A percentile compares a stretch with the other conserved stretches of the same genome.
Conservation (phyloP, 2,888 invertebrate genomes). For the Orchestes rusci region DNA sequence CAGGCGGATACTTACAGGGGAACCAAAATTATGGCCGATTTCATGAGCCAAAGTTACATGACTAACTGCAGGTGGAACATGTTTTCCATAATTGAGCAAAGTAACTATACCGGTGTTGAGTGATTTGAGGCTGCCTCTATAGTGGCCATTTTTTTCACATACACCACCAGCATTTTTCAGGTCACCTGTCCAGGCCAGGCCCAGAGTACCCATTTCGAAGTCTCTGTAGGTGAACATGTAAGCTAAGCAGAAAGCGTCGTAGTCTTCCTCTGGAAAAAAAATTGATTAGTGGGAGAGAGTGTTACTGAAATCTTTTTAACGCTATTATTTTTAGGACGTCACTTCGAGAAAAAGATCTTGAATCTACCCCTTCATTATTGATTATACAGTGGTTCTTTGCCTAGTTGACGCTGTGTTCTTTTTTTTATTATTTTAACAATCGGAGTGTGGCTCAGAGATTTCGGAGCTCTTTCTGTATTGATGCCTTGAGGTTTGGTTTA, state of each 20-base stretch:
- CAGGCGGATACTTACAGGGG: slow-evolving; percentile 79
- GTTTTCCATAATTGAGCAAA: slow-evolving; percentile 93
- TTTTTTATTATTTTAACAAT: too few species aligned
- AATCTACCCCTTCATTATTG: too few species aligned
- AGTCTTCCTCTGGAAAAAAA: slow-evolving; percentile 79
- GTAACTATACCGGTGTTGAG: slow-evolving; percentile 98
- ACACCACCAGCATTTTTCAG: slow-evolving; percentile 95
- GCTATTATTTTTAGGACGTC: too few species aligned
- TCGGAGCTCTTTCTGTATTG: too few species aligned
- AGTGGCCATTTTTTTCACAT: slow-evolving; percentile 96
- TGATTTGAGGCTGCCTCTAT: slow-evolving; percentile 86
- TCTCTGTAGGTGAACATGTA: slow-evolving; percentile 98
- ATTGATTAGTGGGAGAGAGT: too few species aligned
- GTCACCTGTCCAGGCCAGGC: slow-evolving; percentile 97
- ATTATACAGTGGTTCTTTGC: too few species aligned
- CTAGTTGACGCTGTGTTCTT: too few species aligned
- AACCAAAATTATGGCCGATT: slow-evolving; percentile 98
- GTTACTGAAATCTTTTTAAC: too few species aligned
- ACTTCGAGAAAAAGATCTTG: too few species aligned
- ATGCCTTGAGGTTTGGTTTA: too few species aligned
- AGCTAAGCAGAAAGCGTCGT: slow-evolving; percentile 96
- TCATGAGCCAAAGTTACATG: slow-evolving; percentile 98
- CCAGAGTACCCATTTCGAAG: slow-evolving; percentile 93
- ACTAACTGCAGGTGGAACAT: slow-evolving; percentile 96
- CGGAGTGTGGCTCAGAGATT: too few species aligned